Percentiles rank a stretch among this genome's conserved stretches.
phyloP scores from a whole-genome alignment of 2,888 invertebrate species.

The Agrochola litura region DNA sequence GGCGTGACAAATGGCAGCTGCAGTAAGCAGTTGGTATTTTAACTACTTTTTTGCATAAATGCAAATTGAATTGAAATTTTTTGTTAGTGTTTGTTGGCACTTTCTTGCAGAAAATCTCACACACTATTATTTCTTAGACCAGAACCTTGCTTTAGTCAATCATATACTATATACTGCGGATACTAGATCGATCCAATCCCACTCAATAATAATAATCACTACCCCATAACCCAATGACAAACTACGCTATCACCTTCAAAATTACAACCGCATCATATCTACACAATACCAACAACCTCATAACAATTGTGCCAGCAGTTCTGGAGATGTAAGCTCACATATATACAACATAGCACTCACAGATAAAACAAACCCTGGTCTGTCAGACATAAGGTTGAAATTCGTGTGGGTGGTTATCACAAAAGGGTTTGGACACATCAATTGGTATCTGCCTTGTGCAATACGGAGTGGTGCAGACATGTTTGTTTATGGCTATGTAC shows the following conservation, averaged over 20 bases:
- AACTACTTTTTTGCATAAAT: too few relatives aligned
- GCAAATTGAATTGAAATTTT: neutral
- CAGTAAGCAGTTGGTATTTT: too few relatives aligned
- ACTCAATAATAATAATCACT: slow-evolving; percentile 4
- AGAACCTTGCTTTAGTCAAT: too few relatives aligned
- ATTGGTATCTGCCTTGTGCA: slow-evolving; percentile 67
- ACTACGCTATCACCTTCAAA: slow-evolving; percentile 39
- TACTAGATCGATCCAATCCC: slow-evolving; percentile 7
- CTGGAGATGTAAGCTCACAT: slow-evolving; percentile 40
- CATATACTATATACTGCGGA: neutral
- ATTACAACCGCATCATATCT: slow-evolving; percentile 48
- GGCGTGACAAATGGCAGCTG: too few relatives aligned
- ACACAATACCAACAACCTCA: slow-evolving; percentile 52
- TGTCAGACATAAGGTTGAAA: slow-evolving; percentile 13
- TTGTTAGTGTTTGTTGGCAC: neutral
- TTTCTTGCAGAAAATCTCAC: neutral
- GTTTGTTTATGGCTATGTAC: slow-evolving; percentile 67
- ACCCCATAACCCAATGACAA: slow-evolving; percentile 31
- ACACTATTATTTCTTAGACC: neutral
- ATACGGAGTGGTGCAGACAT: slow-evolving; percentile 62
- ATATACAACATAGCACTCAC: neutral
- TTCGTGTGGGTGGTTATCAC: slow-evolving; percentile 11
- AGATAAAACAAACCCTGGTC: neutral
- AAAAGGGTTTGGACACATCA: slow-evolving; percentile 61
- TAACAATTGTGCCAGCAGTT: slow-evolving; percentile 57